Conservation (phyloP, 2,113 vertebrate species). For the cat (Felis catus) region DNA sequence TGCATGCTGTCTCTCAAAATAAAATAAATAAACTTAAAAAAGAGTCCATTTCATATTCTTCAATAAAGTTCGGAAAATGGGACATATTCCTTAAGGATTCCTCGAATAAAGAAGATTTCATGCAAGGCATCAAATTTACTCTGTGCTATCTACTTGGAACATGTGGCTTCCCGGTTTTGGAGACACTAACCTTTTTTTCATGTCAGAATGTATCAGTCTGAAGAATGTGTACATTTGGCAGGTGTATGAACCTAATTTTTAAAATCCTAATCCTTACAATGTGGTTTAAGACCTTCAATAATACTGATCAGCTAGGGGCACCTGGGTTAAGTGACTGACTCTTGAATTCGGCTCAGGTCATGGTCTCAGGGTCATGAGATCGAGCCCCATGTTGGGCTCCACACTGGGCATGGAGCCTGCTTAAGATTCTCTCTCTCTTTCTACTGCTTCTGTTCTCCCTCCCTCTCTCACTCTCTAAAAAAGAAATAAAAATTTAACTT, state of each 20-base stretch:
- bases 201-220: conserved; percentile 24
- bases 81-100: not conserved
- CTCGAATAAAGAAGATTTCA: conserved; percentile 20
- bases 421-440: too few species aligned
- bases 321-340: too few species aligned
- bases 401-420: too few species aligned
- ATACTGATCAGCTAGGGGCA: not conserved
- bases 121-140: conserved; percentile 3
- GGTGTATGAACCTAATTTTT: not conserved
- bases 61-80: not conserved
- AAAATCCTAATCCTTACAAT: conserved; percentile 3
- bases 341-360: too few species aligned
- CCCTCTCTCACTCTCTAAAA: too few species aligned
- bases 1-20: too few species aligned
- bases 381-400: too few species aligned
- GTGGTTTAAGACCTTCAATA: conserved; percentile 17
- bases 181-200: not conserved
- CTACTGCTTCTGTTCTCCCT: too few species aligned
- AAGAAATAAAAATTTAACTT: too few species aligned
- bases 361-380: too few species aligned
- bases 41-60: not conserved
- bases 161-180: conserved; percentile 12
- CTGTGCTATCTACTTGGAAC: not conserved
- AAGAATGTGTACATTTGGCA: conserved; percentile 2
- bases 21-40: too few species aligned